A percentile compares a stretch with the other conserved stretches of the same genome.
Conservation (phyloP, 2,113 vertebrate species). For the Bucco capensis region DNA sequence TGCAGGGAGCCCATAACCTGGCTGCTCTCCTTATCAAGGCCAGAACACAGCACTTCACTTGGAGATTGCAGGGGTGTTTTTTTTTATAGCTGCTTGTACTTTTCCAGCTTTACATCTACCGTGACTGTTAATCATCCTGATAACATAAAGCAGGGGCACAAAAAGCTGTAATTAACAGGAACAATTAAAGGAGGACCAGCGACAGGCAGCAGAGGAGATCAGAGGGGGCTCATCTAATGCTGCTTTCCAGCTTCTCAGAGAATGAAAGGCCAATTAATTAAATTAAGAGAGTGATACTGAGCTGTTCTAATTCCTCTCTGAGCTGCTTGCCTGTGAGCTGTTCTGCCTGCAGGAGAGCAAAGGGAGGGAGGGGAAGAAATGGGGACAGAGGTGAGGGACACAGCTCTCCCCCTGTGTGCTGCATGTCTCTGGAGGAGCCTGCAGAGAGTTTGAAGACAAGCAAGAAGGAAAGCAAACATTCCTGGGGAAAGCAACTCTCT, state of each 20-base stretch:
- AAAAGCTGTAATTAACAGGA: slow-evolving; percentile 29
- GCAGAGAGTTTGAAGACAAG: neutral
- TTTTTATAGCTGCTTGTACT: neutral
- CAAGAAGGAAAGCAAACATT: neutral
- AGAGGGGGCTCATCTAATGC: slow-evolving; percentile 6
- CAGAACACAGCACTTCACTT: neutral
- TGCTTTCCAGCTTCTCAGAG: neutral
- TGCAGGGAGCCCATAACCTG: neutral
- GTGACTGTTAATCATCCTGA: neutral
- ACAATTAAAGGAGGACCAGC: neutral
- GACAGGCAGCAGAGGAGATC: neutral
- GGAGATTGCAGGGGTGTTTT: neutral
- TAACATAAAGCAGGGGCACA: neutral
- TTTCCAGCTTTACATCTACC: neutral
- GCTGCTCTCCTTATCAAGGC: neutral
- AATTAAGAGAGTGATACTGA: slow-evolving; percentile 42
- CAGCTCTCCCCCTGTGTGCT: neutral
- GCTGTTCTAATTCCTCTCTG: slow-evolving; percentile 26
- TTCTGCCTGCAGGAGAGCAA: neutral
- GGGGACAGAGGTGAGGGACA: neutral
- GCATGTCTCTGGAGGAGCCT: accelerated
- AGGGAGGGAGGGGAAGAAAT: accelerated
- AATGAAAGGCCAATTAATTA: slow-evolving; percentile 50
- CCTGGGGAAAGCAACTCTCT: neutral
- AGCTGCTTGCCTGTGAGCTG: accelerated